phyloP scores from a whole-genome alignment of 2,797 vertebrate genomes.

The Spheniscus humboldti region DNA sequence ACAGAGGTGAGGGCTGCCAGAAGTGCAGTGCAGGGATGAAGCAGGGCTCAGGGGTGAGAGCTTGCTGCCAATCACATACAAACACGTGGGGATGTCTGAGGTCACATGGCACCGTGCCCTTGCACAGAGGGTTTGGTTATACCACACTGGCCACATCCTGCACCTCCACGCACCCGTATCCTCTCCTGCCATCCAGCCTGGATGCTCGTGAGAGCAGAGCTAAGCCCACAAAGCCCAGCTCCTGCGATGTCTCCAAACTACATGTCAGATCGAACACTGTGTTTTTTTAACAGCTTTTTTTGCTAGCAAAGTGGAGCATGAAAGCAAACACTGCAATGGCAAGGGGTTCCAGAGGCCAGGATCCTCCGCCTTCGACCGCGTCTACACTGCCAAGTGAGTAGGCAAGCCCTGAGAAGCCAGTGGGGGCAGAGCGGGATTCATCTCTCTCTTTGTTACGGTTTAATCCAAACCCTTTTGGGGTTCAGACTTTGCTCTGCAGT shows the following conservation, averaged over 20 bases:
- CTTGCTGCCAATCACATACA: not conserved
- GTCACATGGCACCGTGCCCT: fast-evolving
- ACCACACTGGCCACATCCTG: not conserved
- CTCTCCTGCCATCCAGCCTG: not conserved
- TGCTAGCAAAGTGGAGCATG: conserved; percentile 88
- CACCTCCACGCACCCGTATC: fast-evolving
- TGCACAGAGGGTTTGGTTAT: not conserved
- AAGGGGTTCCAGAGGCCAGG: conserved; percentile 70
- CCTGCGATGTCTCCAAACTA: not conserved
- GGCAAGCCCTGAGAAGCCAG: not conserved
- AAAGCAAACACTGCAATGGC: conserved; percentile 73
- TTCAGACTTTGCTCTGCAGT: not conserved
- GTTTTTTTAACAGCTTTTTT: conserved; percentile 81
- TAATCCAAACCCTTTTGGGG: not conserved
- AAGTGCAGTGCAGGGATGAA: not conserved
- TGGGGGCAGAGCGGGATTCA: not conserved
- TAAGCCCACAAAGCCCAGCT: not conserved
- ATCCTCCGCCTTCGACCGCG: conserved; percentile 80
- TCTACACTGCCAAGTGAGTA: conserved; percentile 93
- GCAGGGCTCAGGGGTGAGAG: not conserved
- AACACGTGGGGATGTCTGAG: not conserved
- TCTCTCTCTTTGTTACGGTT: not conserved
- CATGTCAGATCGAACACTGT: not conserved
- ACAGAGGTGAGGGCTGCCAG: not conserved
- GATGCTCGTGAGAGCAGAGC: not conserved